phyloP scores from a whole-genome alignment of 2,113 vertebrate genomes.

The Myodes glareolus region DNA sequence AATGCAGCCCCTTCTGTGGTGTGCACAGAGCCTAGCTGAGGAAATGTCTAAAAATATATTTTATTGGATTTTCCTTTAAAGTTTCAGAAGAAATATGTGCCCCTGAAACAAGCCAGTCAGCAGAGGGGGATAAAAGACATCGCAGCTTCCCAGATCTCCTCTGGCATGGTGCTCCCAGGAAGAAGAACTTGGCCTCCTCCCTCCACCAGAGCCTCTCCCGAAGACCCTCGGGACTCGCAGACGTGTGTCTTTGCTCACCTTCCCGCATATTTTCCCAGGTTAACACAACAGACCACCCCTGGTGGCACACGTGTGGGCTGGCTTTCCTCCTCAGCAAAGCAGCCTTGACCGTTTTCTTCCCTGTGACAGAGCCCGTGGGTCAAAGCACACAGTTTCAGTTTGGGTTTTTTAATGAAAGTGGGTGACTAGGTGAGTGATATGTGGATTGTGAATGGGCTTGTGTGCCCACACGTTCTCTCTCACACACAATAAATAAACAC shows the following conservation, averaged over 20 bases:
- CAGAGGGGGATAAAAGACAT: background rate
- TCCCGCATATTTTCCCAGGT: background rate
- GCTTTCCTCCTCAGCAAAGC: rapidly evolving
- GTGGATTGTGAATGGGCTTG: background rate
- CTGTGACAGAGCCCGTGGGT: background rate
- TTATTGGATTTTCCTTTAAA: constrained; percentile 33
- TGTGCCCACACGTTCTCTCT: background rate
- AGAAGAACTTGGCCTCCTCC: background rate
- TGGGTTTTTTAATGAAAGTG: background rate
- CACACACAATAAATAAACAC: background rate
- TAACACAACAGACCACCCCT: background rate
- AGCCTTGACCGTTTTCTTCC: background rate
- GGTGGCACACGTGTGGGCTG: background rate
- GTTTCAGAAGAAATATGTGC: background rate
- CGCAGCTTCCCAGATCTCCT: background rate
- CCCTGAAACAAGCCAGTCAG: background rate
- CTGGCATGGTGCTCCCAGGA: rapidly evolving
- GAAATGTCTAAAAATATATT: constrained; percentile 24
- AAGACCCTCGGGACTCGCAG: too few relatives aligned
- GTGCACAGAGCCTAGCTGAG: background rate
- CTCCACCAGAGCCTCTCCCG: background rate
- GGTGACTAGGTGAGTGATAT: background rate
- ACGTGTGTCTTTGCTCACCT: background rate
- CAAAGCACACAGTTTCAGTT: background rate
- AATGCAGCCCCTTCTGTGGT: rapidly evolving